Evolutionary conservation across 2,113 vertebrate species (phyloP), one percentile per base, ranked within the genome.

Genomic region (Saccopteryx bilineata): DNA sequence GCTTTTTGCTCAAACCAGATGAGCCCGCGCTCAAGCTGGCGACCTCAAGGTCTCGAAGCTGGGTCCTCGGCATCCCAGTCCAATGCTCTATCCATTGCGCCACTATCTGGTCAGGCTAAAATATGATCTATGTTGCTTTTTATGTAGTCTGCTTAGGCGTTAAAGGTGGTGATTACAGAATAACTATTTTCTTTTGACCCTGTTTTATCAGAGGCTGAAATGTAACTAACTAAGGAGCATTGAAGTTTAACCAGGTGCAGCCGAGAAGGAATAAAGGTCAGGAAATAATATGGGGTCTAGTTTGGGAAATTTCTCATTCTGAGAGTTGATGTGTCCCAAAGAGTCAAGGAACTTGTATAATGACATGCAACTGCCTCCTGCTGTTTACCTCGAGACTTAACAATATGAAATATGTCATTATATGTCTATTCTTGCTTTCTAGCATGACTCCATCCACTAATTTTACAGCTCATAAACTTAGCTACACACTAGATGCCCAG

Each of bases 251-350:
- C 50, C 48, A 24, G 21, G 1, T 75, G 28, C 39, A 48, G 15
- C 14, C 18, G 52, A 68, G 54, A 85, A 50, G 11, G 7, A 89
- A 4, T 11, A 54, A 33, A 2, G 33, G 8, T 33, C 2, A 84
- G 60, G 33, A 74, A 26, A 65, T 56, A n/a, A 92, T 15, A 48
- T 12, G 9, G 28, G 33, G 14, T 76, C 24, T 19, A 9, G 58
- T 60, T 60, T 71, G 54, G 91, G 61, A 39, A 93, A 58, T 91
- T 89, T 94, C 69, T 65, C 60, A 54, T 90, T 91, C 23, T 81
- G 31, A 71, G 10, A 60, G n/a, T 31, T 75, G 72, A 39, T 90
- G 5, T 92, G 71, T 71, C 89, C 81, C 18, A 76, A 79, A 33
- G 66, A 84, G 48, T 74, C 60, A 33, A 33, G 46, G 90, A 28